phyloP scores from a whole-genome alignment of 2,113 vertebrate species.

The Cynocephalus volans region DNA sequence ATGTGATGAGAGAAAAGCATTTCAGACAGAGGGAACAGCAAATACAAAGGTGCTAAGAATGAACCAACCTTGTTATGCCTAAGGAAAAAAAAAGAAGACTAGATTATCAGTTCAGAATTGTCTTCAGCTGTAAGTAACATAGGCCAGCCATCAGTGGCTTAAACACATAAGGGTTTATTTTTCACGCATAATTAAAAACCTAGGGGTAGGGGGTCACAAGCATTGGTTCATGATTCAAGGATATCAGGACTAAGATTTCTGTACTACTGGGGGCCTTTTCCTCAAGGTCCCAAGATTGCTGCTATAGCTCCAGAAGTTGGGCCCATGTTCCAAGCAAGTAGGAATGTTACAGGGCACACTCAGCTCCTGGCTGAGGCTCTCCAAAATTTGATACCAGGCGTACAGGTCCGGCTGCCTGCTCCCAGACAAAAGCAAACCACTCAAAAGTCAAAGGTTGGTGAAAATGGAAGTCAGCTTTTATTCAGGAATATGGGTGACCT shows the following conservation, averaged over 20 bases:
- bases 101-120: conserved; percentile 11
- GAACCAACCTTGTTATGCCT: background rate
- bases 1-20: conserved; percentile 29
- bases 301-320: background rate
- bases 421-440: no score
- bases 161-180: background rate
- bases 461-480: no score
- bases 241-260: background rate
- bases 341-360: no score
- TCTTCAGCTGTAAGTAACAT: background rate
- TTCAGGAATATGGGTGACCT: no score
- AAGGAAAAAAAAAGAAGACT: background rate
- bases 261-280: background rate
- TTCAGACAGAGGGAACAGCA: background rate
- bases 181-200: conserved; percentile 44
- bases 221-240: background rate
- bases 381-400: no score
- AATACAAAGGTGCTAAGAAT: background rate
- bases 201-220: background rate
- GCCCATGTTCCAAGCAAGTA: background rate
- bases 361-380: no score
- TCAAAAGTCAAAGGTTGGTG: no score
- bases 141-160: background rate
- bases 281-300: background rate
- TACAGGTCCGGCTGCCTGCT: no score